Base-by-base conservation (phyloP, 2,888 invertebrate genomes). In the Lottia gigantea region DNA sequence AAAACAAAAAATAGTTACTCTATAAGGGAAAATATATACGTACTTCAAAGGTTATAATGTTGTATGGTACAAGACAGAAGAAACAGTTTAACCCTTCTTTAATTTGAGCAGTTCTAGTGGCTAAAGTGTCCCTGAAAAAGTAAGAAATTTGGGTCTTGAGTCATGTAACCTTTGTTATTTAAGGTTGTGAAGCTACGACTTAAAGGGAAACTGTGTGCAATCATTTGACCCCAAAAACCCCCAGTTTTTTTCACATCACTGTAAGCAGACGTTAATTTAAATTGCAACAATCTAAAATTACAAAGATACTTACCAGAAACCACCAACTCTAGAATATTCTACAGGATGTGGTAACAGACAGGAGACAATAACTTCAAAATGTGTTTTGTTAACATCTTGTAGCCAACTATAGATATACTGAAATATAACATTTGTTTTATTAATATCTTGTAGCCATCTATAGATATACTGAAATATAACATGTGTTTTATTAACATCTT, bases 11-110 rank as follows among this genome's bases (percentile, higher is more conserved):
- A n/a, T n/a, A n/a, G n/a, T n/a, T n/a, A n/a, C n/a, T n/a, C n/a
- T n/a, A 31, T 31, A 31, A 40, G 40, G 2, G 7, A 40, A 40
- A 40, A 40, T 31, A 40, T 14, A 45, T 31, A 71, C 74, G 74
- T 80, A 97, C 95, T 84, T 97, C 95, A 77, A 95, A 93, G 0
- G 96, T 95, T 78, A 99, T 95, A 40, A 99, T 95, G 82, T 98
- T 98, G 88, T 99, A 99, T 0, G 99, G 98, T 46, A 98, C 96
- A 75, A 99, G 90, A 86, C 98, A 98, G 87, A 98, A 95, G 64
- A 99, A 90, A 74, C 97, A 92, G 88, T 96, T 95, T 55, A 98
- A 91, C 3, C 98, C 98, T 87, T 99, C 97, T 88, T 95, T 96
- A 25, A 98, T 92, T 86, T 98, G 97, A 49, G 95, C 94, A 1